Evolutionary conservation across 2,888 invertebrate species (phyloP), one percentile per base, ranked within the genome.

Genomic region (Amblyteles armatorius): DNA sequence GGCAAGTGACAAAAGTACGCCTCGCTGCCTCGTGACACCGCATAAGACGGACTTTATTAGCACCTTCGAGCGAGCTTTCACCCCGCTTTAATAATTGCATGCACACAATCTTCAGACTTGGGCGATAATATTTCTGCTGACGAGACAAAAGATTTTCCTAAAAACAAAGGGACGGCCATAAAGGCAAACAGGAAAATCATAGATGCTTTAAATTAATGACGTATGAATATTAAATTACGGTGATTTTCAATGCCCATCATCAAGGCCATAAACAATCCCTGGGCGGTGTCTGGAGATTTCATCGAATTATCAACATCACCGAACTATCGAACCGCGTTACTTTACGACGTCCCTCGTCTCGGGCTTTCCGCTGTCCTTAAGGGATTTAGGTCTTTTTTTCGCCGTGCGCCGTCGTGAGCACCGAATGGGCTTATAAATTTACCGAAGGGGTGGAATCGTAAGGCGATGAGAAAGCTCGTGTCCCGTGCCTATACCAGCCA

Each of bases 391-490:
- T 13, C 77, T 68, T 68, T 68, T 63, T 50, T 33, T 29, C 48
- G 40, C 71, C 79, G 50, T 68, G 6, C 60, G 29, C 26, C 55
- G 4, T 22, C 19, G 71, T 72, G 60, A 44, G 60, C 60, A 44
- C 72, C 73, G 29, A 52, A 82, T 77, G 79, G 72, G 50, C 79
- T 82, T 80, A 83, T 82, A 85, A 78, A 82, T 82, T 82, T 82
- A 60, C 73, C 68, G 57, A 73, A 55, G 77, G 69, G 69, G 33
- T 72, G 29, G 22, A 65, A 68, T 68, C 68, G 50, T 76, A 65
- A 72, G 71, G 67, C 67, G 67, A 55, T 22, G 65, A 40, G 52
- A 67, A 13, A 29, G 76, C 50, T n/a, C 7, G 63, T 50, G 44
- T 16, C 16, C n/a, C 22, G 67, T 76, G 22, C 65, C 33, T 40